Percentiles rank a stretch among this genome's conserved stretches.
phyloP scores from a whole-genome alignment of 2,888 invertebrate species.

The Tipula unca region DNA sequence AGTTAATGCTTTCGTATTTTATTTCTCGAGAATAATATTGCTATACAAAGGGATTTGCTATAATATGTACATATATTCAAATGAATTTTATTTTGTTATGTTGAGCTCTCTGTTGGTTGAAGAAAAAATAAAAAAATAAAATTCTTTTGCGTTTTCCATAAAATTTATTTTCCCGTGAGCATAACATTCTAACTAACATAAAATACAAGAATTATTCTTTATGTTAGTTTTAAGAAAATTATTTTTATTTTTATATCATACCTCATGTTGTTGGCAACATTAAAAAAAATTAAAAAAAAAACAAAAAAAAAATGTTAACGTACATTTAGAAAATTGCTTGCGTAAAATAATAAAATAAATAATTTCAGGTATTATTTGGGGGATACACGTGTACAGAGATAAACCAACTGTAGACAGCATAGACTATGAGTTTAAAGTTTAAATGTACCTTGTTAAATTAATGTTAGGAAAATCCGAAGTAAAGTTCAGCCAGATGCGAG shows the following conservation, averaged over 20 bases:
- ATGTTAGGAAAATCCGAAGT: too few relatives aligned
- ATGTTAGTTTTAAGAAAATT: slow-evolving; percentile 1
- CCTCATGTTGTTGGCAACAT: neutral
- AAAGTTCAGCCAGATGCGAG: too few relatives aligned
- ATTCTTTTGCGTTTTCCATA: neutral
- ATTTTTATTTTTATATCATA: neutral
- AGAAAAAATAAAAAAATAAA: too few relatives aligned
- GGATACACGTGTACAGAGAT: neutral
- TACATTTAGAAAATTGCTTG: neutral
- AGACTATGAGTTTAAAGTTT: too few relatives aligned
- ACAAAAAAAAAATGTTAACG: too few relatives aligned
- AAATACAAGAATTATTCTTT: neutral
- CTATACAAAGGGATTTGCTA: neutral
- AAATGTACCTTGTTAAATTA: too few relatives aligned
- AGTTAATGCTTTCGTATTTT: neutral
- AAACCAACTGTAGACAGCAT: neutral
- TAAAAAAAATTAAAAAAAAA: too few relatives aligned
- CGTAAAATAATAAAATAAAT: neutral
- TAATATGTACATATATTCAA: neutral
- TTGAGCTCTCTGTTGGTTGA: neutral
- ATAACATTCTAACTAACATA: neutral
- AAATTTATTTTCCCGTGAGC: neutral
- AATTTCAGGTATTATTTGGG: neutral
- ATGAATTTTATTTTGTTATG: neutral
- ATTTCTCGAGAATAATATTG: neutral